Evolutionary conservation across 37 sponge, comb jelly and placozoan genomes (phyloP).

Genomic region (Haliclona indistincta): DNA sequence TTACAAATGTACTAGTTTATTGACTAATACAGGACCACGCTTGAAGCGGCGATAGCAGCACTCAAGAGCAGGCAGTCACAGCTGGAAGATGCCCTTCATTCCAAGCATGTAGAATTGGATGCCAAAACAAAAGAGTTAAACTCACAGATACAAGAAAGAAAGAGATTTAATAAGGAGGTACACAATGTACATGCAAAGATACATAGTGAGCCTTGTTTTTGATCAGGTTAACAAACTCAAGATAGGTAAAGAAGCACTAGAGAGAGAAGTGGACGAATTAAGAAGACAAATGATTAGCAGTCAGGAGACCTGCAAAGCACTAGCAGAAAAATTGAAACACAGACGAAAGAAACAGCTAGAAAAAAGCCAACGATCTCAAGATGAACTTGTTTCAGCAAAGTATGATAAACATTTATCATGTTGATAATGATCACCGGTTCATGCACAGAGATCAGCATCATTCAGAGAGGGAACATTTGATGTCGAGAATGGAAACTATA

Average conservation of each 20-base stretch:
- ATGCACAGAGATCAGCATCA: slow-evolving; percentile 17
- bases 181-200: not conserved
- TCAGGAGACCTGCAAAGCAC: not conserved
- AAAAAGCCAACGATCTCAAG: slow-evolving; percentile 10
- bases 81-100: no score
- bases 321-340: slow-evolving; percentile 23
- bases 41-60: no score
- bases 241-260: not conserved
- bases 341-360: slow-evolving; percentile 10
- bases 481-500: slow-evolving; percentile 15
- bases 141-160: not conserved
- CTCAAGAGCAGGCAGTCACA: no score
- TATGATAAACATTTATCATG: not conserved
- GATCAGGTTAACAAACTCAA: not conserved
- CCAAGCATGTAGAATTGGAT: not conserved
- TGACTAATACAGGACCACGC: no score
- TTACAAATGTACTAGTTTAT: no score
- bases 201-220: not conserved
- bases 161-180: not conserved
- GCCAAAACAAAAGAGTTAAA: not conserved
- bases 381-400: slow-evolving; percentile 22
- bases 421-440: not conserved
- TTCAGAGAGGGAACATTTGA: slow-evolving; percentile 28
- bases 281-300: no score
- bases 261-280: not conserved